Evolutionary conservation across 2,797 vertebrate species (phyloP).

Genomic region (Tadarida brasiliensis): DNA sequence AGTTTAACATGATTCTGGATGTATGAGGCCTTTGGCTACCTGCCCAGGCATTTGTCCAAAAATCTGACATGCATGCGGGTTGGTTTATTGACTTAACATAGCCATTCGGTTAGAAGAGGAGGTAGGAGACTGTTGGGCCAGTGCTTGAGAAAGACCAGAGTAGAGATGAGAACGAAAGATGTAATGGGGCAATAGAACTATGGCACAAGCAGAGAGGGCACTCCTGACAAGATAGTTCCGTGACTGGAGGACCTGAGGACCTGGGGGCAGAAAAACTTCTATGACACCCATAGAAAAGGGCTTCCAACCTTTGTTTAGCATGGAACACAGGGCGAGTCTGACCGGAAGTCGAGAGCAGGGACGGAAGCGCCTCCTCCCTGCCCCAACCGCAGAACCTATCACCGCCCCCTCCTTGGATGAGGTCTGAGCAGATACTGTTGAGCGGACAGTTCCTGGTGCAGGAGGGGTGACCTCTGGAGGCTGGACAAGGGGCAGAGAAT

Average conservation of each 20-base stretch:
- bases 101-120: neutral
- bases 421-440: neutral
- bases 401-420: neutral
- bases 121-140: neutral
- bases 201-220: neutral
- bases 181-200: accelerated
- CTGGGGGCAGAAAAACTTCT: neutral
- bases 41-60: neutral
- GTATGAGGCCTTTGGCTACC: neutral
- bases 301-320: neutral
- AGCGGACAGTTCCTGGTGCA: neutral
- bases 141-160: neutral
- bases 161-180: neutral
- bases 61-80: neutral
- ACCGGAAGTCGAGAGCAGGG: neutral
- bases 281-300: neutral
- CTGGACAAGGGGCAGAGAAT: neutral
- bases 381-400: neutral
- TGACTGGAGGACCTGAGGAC: neutral
- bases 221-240: neutral
- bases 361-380: accelerated
- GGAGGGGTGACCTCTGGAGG: neutral
- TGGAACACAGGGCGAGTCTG: neutral
- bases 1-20: neutral
- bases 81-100: neutral